A percentile compares a stretch with the other conserved stretches of the same genome.
These are phyloP conservation scores for Drosophila silvestris DNA, from an alignment of 2,888 invertebrate species.

Conservation along the genomic window DNA sequence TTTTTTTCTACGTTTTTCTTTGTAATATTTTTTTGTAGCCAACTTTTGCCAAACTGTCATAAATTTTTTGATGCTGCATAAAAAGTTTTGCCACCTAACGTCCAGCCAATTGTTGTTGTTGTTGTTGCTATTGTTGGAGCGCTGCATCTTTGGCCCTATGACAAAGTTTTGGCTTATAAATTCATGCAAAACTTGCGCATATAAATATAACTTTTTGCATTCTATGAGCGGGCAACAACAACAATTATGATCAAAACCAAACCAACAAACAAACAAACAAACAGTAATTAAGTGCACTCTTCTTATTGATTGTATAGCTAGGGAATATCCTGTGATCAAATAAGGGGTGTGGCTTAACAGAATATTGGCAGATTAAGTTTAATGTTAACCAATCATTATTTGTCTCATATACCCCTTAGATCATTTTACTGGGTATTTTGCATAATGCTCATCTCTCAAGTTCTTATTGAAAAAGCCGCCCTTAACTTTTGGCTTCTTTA, in stretches of 20 bases:
- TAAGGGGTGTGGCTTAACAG: not conserved
- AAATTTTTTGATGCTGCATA: constrained; percentile 77
- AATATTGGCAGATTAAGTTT: not conserved
- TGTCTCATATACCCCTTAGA: not conserved
- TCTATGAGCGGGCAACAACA: constrained; percentile 37
- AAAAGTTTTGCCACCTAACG: constrained; percentile 53
- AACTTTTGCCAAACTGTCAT: constrained; percentile 79
- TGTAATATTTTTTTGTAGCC: constrained; percentile 39
- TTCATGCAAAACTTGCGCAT: constrained; percentile 80
- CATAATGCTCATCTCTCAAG: not conserved
- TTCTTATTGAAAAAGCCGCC: constrained; percentile 19
- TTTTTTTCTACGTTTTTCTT: constrained; percentile 6
- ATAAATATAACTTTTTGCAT: constrained; percentile 72
- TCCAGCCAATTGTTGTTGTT: constrained; percentile 9
- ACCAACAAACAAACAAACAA: constrained; percentile 37
- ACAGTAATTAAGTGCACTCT: constrained; percentile 48
- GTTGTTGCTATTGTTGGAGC: constrained; percentile 21
- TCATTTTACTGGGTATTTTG: constrained; percentile 3
- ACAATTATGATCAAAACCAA: constrained; percentile 29
- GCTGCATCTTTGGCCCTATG: constrained; percentile 51
- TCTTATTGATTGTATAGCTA: not conserved
- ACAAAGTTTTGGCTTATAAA: constrained; percentile 80
- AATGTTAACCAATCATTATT: not conserved
- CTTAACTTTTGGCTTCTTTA: constrained; percentile 36
- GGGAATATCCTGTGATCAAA: constrained; percentile 8